phyloP scores from a whole-genome alignment of 1,140 invertebrate genomes.

The Calephelis nemesis region DNA sequence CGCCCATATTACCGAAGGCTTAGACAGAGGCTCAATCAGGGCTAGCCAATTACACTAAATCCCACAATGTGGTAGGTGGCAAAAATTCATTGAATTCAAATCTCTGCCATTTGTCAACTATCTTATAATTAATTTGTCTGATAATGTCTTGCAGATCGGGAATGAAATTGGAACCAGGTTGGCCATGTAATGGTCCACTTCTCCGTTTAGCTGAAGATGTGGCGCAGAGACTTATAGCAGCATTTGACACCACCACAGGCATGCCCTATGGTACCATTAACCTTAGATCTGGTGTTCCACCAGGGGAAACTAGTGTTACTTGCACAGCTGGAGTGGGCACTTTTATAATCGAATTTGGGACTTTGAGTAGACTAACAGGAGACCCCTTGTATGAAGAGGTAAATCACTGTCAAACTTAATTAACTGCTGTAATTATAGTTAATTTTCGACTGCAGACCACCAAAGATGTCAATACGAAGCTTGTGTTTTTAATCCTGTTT shows the following conservation, averaged over 20 bases:
- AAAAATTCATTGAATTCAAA: too few relatives aligned
- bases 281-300: conserved; percentile 93
- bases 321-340: conserved; percentile 99
- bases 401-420: conserved; percentile 17
- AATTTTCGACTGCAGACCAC: too few relatives aligned
- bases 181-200: conserved; percentile 98
- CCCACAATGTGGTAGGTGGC: too few relatives aligned
- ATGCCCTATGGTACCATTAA: conserved; percentile 99
- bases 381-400: conserved; percentile 96
- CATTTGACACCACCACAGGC: conserved; percentile 94
- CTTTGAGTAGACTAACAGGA: conserved; percentile 95
- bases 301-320: conserved; percentile 96
- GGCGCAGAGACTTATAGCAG: conserved; percentile 91
- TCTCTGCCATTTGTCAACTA: too few relatives aligned
- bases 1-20: too few relatives aligned
- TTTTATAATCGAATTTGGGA: conserved; percentile 98
- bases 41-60: too few relatives aligned
- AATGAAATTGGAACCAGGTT: conserved; percentile 92
- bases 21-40: too few relatives aligned
- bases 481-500: too few relatives aligned
- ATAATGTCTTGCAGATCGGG: conserved; percentile 82
- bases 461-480: too few relatives aligned
- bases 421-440: too few relatives aligned
- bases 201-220: conserved; percentile 96
- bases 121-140: not conserved